Evolutionary conservation across 2,888 invertebrate species (phyloP), one percentile per base, ranked within the genome.

Genomic region (Apeira syringaria): DNA sequence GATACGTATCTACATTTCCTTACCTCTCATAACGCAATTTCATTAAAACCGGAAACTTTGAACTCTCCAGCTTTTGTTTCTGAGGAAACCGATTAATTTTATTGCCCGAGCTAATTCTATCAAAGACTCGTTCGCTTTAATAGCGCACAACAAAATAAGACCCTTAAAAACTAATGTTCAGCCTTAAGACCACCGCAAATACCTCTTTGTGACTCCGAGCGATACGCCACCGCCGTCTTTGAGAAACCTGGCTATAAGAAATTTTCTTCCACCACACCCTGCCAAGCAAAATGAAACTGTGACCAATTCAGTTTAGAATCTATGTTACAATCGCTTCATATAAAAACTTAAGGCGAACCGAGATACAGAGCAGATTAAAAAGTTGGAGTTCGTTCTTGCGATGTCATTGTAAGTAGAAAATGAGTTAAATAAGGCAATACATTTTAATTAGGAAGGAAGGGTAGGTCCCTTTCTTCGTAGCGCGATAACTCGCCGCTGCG

Each of bases 341-440:
- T 0, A 10, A 51, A 44, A 54, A 77, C 74, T 79, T 76, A 76
- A 69, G 79, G 63, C 82, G 64, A 66, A 77, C 72, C 68, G 66
- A 77, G 77, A 80, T 76, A 68, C 68, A 68, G 62, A 63, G 67
- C 74, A 89, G 88, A 89, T 89, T 89, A 89, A 89, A 88, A 89
- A 89, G 87, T 88, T 88, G 77, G 81, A 86, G 79, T 75, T 58
- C 81, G 82, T 83, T 83, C 84, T 80, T 80, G 80, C 84, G 79
- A 77, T 82, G 84, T 87, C 87, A 86, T 83, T 87, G 86, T 86
- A 80, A 87, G 85, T 86, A 79, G 87, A 86, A 88, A 89, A 89
- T 88, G 87, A 89, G 88, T 89, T 87, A 86, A 89, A 89, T 87
- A 89, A 88, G 82, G 88, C 88, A 89, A 89, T 89, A 89, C 86